A percentile compares a stretch with the other conserved stretches of the same genome.
phyloP scores from a whole-genome alignment of 2,113 vertebrate species.

The Anhinga anhinga region DNA sequence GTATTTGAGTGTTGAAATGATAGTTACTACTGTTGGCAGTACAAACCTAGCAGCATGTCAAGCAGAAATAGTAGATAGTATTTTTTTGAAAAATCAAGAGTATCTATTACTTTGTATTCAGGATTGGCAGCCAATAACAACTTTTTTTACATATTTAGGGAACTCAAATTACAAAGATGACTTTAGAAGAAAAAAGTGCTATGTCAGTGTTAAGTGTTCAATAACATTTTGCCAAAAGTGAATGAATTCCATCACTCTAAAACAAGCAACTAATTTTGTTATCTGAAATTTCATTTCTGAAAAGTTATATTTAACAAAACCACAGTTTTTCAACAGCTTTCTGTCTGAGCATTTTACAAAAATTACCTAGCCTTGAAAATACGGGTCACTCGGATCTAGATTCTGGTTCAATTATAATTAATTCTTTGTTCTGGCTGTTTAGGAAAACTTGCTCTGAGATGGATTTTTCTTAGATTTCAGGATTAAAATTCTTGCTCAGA shows the following conservation, averaged over 20 bases:
- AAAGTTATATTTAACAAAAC: not conserved
- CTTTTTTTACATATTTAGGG: not conserved
- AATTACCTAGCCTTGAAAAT: not conserved
- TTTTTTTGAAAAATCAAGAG: not conserved
- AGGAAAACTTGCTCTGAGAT: not conserved
- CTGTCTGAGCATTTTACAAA: not conserved
- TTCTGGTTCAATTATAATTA: not conserved
- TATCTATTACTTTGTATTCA: not conserved
- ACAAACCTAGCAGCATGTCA: not conserved
- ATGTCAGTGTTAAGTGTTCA: not conserved
- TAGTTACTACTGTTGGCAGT: not conserved
- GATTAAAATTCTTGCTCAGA: not conserved
- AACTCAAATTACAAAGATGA: not conserved
- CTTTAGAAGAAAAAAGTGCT: not conserved
- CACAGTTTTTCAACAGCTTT: not conserved
- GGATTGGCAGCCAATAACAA: not conserved
- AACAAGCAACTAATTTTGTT: not conserved
- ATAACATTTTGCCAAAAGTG: not conserved
- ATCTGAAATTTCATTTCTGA: not conserved
- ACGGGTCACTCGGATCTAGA: not conserved
- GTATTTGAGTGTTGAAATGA: not conserved
- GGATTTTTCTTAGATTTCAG: not conserved
- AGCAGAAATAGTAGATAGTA: not conserved
- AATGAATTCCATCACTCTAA: not conserved
- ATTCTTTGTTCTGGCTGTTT: not conserved